Conservation (phyloP, 2,113 vertebrate genomes). For the Tyrannus savana region DNA sequence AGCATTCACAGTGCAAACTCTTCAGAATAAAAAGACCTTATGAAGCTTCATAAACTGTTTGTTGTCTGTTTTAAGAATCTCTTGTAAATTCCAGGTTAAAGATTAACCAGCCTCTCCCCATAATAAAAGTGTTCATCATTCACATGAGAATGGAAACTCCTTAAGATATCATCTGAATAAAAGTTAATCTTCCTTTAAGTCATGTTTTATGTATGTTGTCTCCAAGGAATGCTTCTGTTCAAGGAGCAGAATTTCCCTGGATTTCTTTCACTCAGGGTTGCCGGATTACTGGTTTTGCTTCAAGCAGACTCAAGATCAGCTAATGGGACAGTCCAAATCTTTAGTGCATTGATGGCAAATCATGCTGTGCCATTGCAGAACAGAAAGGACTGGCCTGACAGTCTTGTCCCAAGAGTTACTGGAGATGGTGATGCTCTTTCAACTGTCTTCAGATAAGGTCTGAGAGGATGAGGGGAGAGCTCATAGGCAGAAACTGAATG, state of each 20-base stretch:
- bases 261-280: background rate
- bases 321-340: background rate
- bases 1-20: background rate
- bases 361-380: background rate
- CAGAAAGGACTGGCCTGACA: background rate
- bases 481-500: background rate
- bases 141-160: slow-evolving; percentile 12
- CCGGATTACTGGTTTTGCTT: background rate
- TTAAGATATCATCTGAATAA: slow-evolving; percentile 38
- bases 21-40: background rate
- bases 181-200: slow-evolving; percentile 9
- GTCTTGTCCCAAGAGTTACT: background rate
- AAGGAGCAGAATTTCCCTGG: background rate
- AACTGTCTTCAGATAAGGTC: background rate
- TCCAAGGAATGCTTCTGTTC: background rate
- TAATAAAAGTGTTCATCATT: slow-evolving; percentile 35
- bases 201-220: background rate
- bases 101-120: slow-evolving; percentile 21
- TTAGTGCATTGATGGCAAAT: background rate
- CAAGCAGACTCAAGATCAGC: background rate
- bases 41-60: background rate
- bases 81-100: slow-evolving; percentile 37
- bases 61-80: slow-evolving; percentile 20
- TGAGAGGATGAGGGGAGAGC: background rate
- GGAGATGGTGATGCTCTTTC: background rate